Conservation (phyloP, 2,888 invertebrate species). For the Rhogogaster chlorosoma region DNA sequence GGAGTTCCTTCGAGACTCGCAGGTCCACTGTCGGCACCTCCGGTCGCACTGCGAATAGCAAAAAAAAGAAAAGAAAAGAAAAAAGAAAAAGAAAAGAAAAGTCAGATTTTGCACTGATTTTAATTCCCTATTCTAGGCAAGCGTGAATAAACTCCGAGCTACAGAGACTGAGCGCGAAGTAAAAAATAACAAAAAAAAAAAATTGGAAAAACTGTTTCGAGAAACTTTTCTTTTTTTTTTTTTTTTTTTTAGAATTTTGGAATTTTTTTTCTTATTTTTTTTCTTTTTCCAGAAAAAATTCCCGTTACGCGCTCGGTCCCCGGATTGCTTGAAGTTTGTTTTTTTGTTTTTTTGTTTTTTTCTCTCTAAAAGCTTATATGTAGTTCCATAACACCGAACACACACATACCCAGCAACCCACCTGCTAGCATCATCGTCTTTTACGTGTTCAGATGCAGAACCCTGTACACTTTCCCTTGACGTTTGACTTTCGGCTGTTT, state of each 20-base stretch:
- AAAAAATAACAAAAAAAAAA: too few species aligned
- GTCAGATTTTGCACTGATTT: constrained; percentile 1
- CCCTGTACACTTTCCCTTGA: constrained; percentile 75
- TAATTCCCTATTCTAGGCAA: constrained; percentile 34
- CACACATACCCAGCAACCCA: constrained; percentile 72
- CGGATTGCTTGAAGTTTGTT: not conserved
- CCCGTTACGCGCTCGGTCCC: constrained; percentile 16
- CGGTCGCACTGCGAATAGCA: constrained; percentile 86
- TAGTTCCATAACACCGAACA: constrained; percentile 50
- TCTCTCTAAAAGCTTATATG: constrained; percentile 32
- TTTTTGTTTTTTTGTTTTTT: too few species aligned
- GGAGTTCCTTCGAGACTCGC: constrained; percentile 89
- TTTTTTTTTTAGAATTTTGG: not conserved
- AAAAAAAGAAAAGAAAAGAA: constrained; percentile 9
- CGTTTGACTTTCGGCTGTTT: constrained; percentile 71
- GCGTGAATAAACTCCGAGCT: not conserved
- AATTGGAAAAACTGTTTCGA: too few species aligned
- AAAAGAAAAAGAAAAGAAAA: not conserved
- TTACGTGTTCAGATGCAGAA: constrained; percentile 76
- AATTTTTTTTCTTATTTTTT: not conserved
- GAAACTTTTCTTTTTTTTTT: not conserved
- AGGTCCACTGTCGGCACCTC: constrained; percentile 93
- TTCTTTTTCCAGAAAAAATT: not conserved
- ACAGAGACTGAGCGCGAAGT: not conserved
- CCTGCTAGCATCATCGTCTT: constrained; percentile 91